Base-by-base conservation (phyloP, 2,113 vertebrate genomes). In the Psittacula cyanocephala region DNA sequence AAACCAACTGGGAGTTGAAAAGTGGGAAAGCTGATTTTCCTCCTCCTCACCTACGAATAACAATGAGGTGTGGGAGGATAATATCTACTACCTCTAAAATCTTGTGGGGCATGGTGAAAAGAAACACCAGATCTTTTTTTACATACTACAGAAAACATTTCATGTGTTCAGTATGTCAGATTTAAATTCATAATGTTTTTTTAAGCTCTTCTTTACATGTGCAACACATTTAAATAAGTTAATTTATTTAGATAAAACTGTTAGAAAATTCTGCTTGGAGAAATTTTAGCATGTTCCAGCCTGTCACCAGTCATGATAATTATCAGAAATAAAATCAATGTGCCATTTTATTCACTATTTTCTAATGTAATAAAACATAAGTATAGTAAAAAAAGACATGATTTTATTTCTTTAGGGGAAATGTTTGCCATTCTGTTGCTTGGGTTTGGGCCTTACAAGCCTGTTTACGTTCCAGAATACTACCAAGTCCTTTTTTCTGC, bases 61-160 rank as follows among this genome's bases (percentile, higher is more conserved):
- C 81, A 95, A 91, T 95, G 83, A 93, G 43, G 33, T 79, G 94
- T 96, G 65, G 92, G 92, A 93, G 62, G 77, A 71, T 83, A 88
- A 83, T 80, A 75, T 35, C 86, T 84, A 43, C 37, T 84, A 75
- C 43, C 25, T 75, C 62, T 67, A 68, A 95, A 92, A 68, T 91
- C 69, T 81, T 92, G 39, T 47, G 37, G n/a, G 69, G 20, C 52
- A 60, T 68, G 24, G 55, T 81, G 47, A 71, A 96, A 84, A 89
- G 64, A 84, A 92, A 37, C 19, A 75, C 23, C 74, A 55, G 78
- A 81, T 90, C 55, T 70, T 55, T 6, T 83, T 88, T 85, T 91
- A 65, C 64, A 49, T 90, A 50, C 29, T 86, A 35, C 37, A 77
- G 46, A 90, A 90, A 95, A 71, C 10, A 39, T 86, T 75, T n/a